Percentiles rank a stretch among this genome's conserved stretches.
Conservation (phyloP, 2,797 vertebrate genomes). For the Darevskia mixta region DNA sequence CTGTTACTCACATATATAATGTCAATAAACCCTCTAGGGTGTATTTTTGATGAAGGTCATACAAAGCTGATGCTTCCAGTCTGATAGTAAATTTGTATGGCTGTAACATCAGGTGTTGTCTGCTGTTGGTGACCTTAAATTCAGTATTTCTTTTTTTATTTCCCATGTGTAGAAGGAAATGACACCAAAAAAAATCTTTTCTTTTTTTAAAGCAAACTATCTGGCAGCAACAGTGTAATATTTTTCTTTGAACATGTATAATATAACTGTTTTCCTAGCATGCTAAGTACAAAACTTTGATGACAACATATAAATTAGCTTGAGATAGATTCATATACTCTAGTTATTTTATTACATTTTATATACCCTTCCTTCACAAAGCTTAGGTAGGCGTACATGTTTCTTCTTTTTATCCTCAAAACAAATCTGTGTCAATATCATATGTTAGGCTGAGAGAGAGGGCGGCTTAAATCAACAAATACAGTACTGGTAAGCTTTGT, state of each 20-base stretch:
- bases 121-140: constrained; percentile 47
- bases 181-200: neutral
- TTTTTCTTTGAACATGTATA: constrained; percentile 14
- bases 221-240: neutral
- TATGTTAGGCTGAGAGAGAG: neutral
- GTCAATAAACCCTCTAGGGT: constrained; percentile 61
- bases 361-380: neutral
- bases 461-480: neutral
- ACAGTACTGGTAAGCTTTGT: too few relatives aligned
- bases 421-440: neutral
- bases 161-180: neutral
- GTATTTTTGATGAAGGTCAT: constrained; percentile 61
- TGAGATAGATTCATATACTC: neutral
- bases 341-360: neutral
- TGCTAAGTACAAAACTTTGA: neutral
- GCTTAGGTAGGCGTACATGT: neutral
- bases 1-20: constrained; percentile 43
- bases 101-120: constrained; percentile 41
- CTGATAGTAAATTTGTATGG: constrained; percentile 59
- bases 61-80: constrained; percentile 39
- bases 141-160: constrained; percentile 16
- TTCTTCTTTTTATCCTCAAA: neutral
- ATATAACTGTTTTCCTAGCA: constrained; percentile 7
- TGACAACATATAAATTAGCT: neutral
- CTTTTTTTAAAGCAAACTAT: neutral